Conservation (phyloP, 2,888 invertebrate genomes). For the Antheraea assamensis region DNA sequence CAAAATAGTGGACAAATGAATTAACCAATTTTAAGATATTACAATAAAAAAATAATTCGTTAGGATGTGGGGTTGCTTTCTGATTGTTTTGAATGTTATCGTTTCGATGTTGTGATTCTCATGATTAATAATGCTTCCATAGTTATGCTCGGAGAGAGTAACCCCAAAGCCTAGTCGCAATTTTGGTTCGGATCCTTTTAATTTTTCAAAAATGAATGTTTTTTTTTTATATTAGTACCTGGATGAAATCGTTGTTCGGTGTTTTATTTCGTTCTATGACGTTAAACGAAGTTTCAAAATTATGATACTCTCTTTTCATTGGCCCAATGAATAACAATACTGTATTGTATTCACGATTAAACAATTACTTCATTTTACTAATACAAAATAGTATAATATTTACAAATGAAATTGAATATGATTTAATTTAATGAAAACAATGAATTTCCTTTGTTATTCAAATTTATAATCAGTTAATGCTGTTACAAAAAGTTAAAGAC, state of each 20-base stretch:
- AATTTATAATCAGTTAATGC: neutral
- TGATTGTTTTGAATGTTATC: slow-evolving; percentile 55
- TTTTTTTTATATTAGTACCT: slow-evolving; percentile 35
- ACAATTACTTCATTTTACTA: neutral
- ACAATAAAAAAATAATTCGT: slow-evolving; percentile 61
- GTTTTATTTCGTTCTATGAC: neutral
- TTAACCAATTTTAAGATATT: slow-evolving; percentile 79
- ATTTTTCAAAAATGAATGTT: slow-evolving; percentile 32
- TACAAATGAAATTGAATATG: neutral
- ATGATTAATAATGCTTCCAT: slow-evolving; percentile 51
- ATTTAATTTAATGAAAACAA: neutral
- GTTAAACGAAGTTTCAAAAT: neutral
- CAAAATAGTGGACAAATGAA: slow-evolving; percentile 58
- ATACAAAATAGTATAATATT: neutral
- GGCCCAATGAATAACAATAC: neutral
- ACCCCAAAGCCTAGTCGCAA: slow-evolving; percentile 76
- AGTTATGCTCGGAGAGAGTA: slow-evolving; percentile 64
- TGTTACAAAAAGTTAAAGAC: neutral
- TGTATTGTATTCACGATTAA: neutral
- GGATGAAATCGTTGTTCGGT: neutral
- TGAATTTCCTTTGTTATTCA: neutral
- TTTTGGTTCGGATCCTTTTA: slow-evolving; percentile 68
- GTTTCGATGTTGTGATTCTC: slow-evolving; percentile 51
- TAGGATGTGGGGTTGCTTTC: slow-evolving; percentile 77
- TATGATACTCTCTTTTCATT: neutral